Conservation (phyloP, 2,888 invertebrate genomes). For the Latrodectus elegans region DNA sequence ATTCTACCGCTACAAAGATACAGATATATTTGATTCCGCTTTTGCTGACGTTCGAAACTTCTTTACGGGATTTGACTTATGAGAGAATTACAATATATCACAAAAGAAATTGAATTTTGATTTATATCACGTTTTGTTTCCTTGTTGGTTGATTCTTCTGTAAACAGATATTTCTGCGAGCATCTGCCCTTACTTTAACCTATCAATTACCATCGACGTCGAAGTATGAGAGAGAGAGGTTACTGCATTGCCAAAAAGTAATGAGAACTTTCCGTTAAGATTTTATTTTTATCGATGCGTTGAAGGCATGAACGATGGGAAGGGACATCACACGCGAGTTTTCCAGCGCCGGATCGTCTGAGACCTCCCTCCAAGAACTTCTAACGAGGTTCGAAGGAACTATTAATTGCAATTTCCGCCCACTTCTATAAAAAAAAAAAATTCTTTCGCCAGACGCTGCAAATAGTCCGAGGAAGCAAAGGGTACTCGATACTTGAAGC, state of each 20-base stretch:
- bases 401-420: constrained; percentile 15
- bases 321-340: neutral
- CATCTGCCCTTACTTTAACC: too few species aligned
- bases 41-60: too few species aligned
- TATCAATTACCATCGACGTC: neutral
- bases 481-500: constrained; percentile 7
- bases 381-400: constrained; percentile 23
- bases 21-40: too few species aligned
- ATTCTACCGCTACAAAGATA: too few species aligned
- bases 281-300: neutral
- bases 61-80: too few species aligned
- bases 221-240: neutral
- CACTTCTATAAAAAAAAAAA: neutral
- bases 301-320: neutral
- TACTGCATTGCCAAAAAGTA: neutral
- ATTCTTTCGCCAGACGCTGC: constrained; percentile 6
- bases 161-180: too few species aligned
- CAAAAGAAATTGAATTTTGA: too few species aligned
- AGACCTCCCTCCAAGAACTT: constrained; percentile 8
- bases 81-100: too few species aligned
- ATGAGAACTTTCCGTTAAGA: neutral
- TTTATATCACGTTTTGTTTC: too few species aligned
- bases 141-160: too few species aligned
- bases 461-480: constrained; percentile 18
- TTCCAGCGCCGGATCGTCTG: neutral